These are phyloP conservation scores for Herminia tarsipennalis DNA, from an alignment of 2,888 invertebrate species.

Conservation along the genomic window DNA sequence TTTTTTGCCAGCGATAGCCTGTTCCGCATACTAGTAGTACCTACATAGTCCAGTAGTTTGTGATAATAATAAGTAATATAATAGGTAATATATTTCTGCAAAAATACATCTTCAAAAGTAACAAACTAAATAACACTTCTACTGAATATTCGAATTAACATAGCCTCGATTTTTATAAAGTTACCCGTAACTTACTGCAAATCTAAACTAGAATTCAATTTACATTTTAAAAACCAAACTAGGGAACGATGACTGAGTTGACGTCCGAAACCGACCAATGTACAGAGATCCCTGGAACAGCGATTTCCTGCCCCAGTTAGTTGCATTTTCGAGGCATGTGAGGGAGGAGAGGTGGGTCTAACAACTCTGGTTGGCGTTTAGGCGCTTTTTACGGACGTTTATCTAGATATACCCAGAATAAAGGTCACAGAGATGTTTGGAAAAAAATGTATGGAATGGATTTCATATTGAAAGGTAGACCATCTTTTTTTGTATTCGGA, in stretches of 20 bases:
- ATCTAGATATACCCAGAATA: constrained; percentile 45
- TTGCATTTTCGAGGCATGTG: neutral
- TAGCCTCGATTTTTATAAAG: constrained; percentile 19
- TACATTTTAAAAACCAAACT: constrained; percentile 54
- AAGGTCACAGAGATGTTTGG: constrained; percentile 21
- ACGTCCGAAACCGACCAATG: constrained; percentile 23
- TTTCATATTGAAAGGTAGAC: constrained; percentile 24
- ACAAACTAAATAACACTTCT: neutral
- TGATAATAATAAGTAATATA: no score
- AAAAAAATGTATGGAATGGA: constrained; percentile 22
- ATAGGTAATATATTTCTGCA: no score
- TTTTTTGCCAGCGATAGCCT: no score
- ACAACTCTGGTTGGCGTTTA: constrained; percentile 27
- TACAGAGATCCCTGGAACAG: constrained; percentile 14
- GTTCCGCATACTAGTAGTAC: no score
- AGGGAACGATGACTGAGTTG: constrained; percentile 30
- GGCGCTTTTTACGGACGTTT: constrained; percentile 43
- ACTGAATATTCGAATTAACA: neutral
- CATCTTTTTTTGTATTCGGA: constrained; percentile 27
- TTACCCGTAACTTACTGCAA: constrained; percentile 23
- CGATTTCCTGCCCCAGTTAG: constrained; percentile 9
- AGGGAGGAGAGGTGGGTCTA: constrained; percentile 17
- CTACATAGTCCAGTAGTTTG: no score
- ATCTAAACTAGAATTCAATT: constrained; percentile 51
- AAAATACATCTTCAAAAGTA: no score